These are phyloP conservation scores for Trematomus loennbergii DNA, from an alignment of 2,113 vertebrate species.

Conservation along the genomic window DNA sequence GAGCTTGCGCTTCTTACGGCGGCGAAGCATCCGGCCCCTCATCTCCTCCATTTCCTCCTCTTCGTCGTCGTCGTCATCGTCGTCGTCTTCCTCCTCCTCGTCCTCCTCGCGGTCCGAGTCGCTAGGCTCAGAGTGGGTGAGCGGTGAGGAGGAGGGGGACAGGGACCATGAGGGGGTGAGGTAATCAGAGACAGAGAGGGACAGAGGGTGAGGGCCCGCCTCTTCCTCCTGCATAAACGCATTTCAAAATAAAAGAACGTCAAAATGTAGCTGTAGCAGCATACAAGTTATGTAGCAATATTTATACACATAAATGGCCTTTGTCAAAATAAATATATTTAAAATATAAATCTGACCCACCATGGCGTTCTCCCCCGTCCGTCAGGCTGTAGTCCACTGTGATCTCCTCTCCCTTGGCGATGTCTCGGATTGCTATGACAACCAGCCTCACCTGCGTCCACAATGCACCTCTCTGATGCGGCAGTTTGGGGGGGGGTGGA, in stretches of 20 bases:
- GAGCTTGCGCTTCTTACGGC: constrained; percentile 83
- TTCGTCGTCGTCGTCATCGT: constrained; percentile 81
- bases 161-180: constrained; percentile 86
- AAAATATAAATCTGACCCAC: constrained; percentile 56
- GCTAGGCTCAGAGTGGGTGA: constrained; percentile 84
- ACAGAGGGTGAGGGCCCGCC: constrained; percentile 80
- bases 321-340: too few relatives aligned
- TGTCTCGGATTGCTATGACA: constrained; percentile 86
- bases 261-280: not conserved
- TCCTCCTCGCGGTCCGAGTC: constrained; percentile 85
- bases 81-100: constrained; percentile 84
- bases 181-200: constrained; percentile 85
- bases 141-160: constrained; percentile 84
- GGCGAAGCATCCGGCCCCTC: constrained; percentile 80
- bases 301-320: too few relatives aligned
- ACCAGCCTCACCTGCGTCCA: constrained; percentile 84
- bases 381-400: constrained; percentile 86
- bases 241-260: constrained; percentile 12
- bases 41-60: constrained; percentile 83
- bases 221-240: constrained; percentile 79
- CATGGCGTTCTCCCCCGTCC: constrained; percentile 84
- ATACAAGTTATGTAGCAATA: too few relatives aligned
- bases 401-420: constrained; percentile 86
- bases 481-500: constrained; percentile 84
- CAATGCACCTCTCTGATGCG: constrained; percentile 86